These are phyloP conservation scores for Germaria angustata DNA, from an alignment of 2,888 invertebrate species.

Conservation along the genomic window DNA sequence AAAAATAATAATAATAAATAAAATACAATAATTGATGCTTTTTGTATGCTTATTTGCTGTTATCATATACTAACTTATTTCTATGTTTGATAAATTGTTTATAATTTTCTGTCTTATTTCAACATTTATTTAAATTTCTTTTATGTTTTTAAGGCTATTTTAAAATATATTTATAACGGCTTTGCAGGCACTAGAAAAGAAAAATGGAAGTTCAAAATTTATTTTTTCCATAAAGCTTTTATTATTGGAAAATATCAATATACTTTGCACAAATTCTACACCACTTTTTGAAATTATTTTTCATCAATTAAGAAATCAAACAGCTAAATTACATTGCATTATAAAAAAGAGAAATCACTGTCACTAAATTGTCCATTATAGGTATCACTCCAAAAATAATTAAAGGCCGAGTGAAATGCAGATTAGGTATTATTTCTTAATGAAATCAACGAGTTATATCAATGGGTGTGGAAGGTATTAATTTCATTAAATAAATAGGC, in stretches of 20 bases:
- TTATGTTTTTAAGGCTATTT: conserved; percentile 7
- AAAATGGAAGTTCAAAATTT: conserved; percentile 9
- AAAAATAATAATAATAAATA: background rate
- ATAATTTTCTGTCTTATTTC: background rate
- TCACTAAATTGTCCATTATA: too few relatives aligned
- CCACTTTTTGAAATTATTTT: conserved; percentile 9
- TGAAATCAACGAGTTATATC: too few relatives aligned
- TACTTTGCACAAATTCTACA: conserved; percentile 3
- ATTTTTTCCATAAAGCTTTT: background rate
- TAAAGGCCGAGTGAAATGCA: too few relatives aligned
- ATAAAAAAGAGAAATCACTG: too few relatives aligned
- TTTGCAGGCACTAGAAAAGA: conserved; percentile 8
- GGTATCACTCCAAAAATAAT: too few relatives aligned
- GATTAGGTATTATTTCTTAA: too few relatives aligned
- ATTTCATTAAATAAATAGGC: too few relatives aligned
- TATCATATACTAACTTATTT: conserved; percentile 32
- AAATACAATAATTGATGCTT: conserved; percentile 27
- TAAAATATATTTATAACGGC: conserved; percentile 32
- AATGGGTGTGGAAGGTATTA: too few relatives aligned
- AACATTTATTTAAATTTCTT: background rate
- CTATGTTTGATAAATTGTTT: conserved; percentile 3
- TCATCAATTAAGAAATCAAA: too few relatives aligned
- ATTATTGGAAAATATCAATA: too few relatives aligned
- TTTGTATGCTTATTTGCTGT: conserved; percentile 56
- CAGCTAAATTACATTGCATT: too few relatives aligned